A percentile compares a stretch with the other conserved stretches of the same genome.
These are phyloP conservation scores for Bagarius yarrelli DNA, from an alignment of 2,113 vertebrate species.

Conservation along the genomic window DNA sequence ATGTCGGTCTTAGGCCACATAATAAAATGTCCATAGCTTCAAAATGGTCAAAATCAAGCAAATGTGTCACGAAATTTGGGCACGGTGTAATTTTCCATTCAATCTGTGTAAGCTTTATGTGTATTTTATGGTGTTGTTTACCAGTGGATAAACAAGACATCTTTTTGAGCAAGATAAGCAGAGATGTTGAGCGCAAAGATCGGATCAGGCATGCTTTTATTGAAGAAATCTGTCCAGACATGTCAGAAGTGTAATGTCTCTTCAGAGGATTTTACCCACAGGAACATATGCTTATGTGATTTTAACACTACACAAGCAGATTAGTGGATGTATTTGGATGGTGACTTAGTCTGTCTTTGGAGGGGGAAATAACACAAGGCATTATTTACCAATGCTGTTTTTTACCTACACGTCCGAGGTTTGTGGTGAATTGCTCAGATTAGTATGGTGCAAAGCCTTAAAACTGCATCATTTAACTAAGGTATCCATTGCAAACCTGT, in stretches of 20 bases:
- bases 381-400: background rate
- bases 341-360: background rate
- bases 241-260: conserved; percentile 17
- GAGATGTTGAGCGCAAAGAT: conserved; percentile 17
- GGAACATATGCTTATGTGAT: conserved; percentile 26
- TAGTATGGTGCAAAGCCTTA: background rate
- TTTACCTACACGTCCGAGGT: background rate
- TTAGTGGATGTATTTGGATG: background rate
- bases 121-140: conserved; percentile 2
- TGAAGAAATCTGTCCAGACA: conserved; percentile 13
- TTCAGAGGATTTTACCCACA: conserved; percentile 14
- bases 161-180: conserved; percentile 12
- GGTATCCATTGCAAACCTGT: background rate
- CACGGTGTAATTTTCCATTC: conserved; percentile 23
- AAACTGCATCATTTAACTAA: background rate
- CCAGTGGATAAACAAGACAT: background rate
- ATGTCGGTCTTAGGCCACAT: background rate
- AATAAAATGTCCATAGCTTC: background rate
- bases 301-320: conserved; percentile 20
- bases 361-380: conserved; percentile 20
- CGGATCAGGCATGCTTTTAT: conserved; percentile 2
- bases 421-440: background rate
- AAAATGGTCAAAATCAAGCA: conserved; percentile 2
- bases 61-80: conserved; percentile 18
- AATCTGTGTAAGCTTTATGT: background rate